A percentile compares a stretch with the other conserved stretches of the same genome.
phyloP scores from a whole-genome alignment of 2,113 vertebrate species.

The Anhinga rufa region DNA sequence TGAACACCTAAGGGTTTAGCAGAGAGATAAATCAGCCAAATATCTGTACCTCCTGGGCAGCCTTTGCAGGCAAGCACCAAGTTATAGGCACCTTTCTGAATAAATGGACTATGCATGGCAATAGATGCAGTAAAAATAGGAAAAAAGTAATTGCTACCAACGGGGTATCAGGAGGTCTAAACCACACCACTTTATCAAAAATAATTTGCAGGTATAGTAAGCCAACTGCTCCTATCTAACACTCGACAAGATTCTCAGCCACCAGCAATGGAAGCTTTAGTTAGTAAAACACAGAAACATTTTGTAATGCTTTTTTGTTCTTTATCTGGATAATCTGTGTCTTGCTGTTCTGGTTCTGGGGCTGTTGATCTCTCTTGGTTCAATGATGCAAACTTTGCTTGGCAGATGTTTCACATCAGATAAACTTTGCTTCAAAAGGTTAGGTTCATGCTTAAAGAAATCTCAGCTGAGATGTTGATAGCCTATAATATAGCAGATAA shows the following conservation, averaged over 20 bases:
- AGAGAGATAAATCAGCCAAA: not conserved
- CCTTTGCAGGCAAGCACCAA: not conserved
- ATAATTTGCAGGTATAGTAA: not conserved
- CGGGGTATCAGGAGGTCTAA: not conserved
- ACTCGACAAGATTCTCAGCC: not conserved
- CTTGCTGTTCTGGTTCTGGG: not conserved
- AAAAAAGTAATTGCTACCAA: not conserved
- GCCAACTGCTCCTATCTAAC: not conserved
- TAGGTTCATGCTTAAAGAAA: not conserved
- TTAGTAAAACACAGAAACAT: not conserved
- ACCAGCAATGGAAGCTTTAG: not conserved
- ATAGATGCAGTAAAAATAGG: not conserved
- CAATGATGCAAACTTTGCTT: not conserved
- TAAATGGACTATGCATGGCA: not conserved
- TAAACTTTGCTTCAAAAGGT: not conserved
- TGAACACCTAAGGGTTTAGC: not conserved
- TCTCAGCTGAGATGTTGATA: not conserved
- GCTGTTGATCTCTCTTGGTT: not conserved
- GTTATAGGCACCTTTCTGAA: not conserved
- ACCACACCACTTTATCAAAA: not conserved
- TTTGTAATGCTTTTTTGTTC: not conserved
- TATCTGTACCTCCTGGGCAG: not conserved
- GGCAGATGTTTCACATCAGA: not conserved
- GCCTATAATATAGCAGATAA: not conserved
- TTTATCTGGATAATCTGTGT: not conserved